Base-by-base conservation (phyloP, 1,140 invertebrate species). In the Drosophila littoralis region DNA sequence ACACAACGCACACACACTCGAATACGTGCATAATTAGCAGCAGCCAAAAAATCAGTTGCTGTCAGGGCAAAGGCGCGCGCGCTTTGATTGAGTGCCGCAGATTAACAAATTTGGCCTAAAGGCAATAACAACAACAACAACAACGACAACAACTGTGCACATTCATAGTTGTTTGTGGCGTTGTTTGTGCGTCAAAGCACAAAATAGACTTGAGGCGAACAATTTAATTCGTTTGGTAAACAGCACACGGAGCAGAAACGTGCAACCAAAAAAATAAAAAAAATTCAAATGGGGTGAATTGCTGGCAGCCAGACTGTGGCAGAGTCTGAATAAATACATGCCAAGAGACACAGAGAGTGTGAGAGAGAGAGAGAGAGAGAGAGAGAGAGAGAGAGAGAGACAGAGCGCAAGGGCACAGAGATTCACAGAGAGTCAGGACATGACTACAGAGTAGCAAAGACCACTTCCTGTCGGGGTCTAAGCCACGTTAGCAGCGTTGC, bases 191-290 rank as follows among this genome's bases (percentile, higher is more conserved):
- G 71, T 72, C 78, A 79, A 81, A 86, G 81, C 79, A 76, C 79
- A 79, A 81, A 79, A 81, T 81, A 89, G 80, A 81, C 85, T 89
- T 79, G 77, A 89, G 84, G 84, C 80, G 80, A 89, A 89, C 84
- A 89, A 81, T 89, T 90, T 89, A 89, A 89, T 89, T 81, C 80
- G 85, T 84, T 90, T 89, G 77, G 80, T 78, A 89, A 89, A 89
- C 84, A 89, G 77, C 60, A 72, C 84, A 81, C 80, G 84, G 60
- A 40, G 13, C 48, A 61, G 54, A 51, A 43, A 66, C 51, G 46
- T 70, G 66, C 42, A 66, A 52, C 54, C 43, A 46, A 61, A 51
- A 69, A 36, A 7, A 51, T 7, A 51, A 22, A 57, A 28, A 42
- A 55, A 1, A 57, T n/a, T 32, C 0, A 46, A 59, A 59, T 59